phyloP scores from a whole-genome alignment of 2,797 vertebrate genomes.

The Mastacembelus armatus region DNA sequence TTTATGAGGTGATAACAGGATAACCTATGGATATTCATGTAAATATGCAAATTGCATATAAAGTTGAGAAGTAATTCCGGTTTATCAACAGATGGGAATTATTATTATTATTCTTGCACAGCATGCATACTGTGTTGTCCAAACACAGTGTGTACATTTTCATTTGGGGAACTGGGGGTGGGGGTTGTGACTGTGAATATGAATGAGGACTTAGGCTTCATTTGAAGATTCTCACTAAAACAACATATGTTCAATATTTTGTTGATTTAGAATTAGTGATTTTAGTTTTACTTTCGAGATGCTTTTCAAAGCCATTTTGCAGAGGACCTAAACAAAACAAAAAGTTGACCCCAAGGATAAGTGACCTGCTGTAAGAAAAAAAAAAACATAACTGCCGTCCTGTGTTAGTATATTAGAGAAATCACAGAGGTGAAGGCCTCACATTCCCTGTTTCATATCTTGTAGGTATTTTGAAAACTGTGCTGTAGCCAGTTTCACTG shows the following conservation, averaged over 20 bases:
- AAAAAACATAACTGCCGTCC: conserved; percentile 40
- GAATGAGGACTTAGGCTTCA: no score
- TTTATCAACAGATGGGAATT: not conserved
- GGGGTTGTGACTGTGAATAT: no score
- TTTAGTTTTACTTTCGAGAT: conserved; percentile 14
- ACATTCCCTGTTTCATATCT: conserved; percentile 52
- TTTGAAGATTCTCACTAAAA: conserved; percentile 16
- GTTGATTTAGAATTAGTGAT: conserved; percentile 30
- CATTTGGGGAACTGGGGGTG: no score
- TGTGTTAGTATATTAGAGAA: conserved; percentile 47
- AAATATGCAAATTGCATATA: not conserved
- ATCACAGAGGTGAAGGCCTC: conserved; percentile 59
- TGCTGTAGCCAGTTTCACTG: conserved; percentile 29
- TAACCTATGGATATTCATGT: no score
- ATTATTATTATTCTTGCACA: not conserved
- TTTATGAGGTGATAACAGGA: not conserved
- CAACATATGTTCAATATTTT: not conserved
- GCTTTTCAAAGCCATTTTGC: conserved; percentile 35
- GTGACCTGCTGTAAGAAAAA: conserved; percentile 40
- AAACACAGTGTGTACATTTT: not conserved
- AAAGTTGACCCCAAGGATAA: conserved; percentile 37
- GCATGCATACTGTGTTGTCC: not conserved
- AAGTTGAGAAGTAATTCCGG: not conserved
- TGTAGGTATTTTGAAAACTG: conserved; percentile 58
- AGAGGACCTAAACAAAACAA: conserved; percentile 22